Base-by-base conservation (phyloP, 2,888 invertebrate species). In the Eulithis testata region DNA sequence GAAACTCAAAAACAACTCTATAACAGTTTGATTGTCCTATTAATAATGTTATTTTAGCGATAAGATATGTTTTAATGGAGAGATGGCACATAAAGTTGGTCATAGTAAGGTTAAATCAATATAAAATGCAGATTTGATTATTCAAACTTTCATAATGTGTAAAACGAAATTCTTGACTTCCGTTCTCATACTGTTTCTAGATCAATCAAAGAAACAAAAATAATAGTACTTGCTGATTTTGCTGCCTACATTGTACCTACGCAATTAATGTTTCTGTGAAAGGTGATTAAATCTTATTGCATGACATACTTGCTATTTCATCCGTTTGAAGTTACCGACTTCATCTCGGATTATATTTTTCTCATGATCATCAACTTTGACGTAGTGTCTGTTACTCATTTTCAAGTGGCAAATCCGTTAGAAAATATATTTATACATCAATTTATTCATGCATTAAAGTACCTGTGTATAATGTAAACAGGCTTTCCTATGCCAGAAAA, bases 141-240 rank as follows among this genome's bases (percentile, higher is more conserved):
- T 50, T 44, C 14, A 21, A 21, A 12, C 37, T 21, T 49, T 50
- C n/a, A 53, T 12, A 57, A 52, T 57, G 45, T 27, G 27, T 75
- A 73, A 67, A 74, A 77, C 78, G 78, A 76, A 80, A 86, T 84
- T 80, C 79, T 73, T 72, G 68, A 73, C 76, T 79, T 84, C 77
- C 79, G 75, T 82, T 85, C 82, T 74, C 81, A 83, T 75, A 71
- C 75, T 69, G 77, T 79, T 65, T 81, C 77, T 78, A 77, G 76
- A 80, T 73, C 78, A 79, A 77, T 81, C 65, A 70, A 61, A 76
- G 76, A 81, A 82, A 85, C 78, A 83, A 85, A 83, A 80, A 79
- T 75, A 81, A 72, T 77, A 70, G 76, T 82, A 77, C 82, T 79
- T 80, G 81, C 73, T 72, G 74, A 72, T 77, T 77, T 72, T 76